Evolutionary conservation across 2,888 invertebrate genomes (phyloP).

Genomic region (Tenthredo notha): DNA sequence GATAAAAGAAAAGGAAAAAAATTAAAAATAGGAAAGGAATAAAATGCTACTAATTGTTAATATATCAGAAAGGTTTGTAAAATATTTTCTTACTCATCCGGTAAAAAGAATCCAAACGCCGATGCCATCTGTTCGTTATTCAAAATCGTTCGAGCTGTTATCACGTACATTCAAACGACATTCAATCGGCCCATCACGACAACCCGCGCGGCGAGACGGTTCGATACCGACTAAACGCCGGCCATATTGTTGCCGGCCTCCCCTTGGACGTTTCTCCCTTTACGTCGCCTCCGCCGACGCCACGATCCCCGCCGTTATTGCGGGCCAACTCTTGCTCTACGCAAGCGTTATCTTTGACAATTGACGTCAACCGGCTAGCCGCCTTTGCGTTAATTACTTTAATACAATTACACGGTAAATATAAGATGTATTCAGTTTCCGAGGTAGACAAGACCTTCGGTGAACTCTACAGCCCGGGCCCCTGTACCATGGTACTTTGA

Average conservation of each 20-base stretch:
- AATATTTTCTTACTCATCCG: slow-evolving; percentile 35
- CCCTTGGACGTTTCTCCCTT: slow-evolving; percentile 59
- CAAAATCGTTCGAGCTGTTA: slow-evolving; percentile 40
- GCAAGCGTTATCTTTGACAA: slow-evolving; percentile 72
- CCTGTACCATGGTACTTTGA: slow-evolving; percentile 58
- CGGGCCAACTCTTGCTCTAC: slow-evolving; percentile 55
- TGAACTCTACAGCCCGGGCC: slow-evolving; percentile 54
- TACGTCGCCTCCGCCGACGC: slow-evolving; percentile 61
- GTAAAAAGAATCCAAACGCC: slow-evolving; percentile 30
- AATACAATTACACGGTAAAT: slow-evolving; percentile 68
- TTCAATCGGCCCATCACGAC: slow-evolving; percentile 58
- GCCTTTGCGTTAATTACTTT: slow-evolving; percentile 68
- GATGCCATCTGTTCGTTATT: slow-evolving; percentile 53
- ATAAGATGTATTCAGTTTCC: slow-evolving; percentile 55
- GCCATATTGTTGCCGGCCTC: slow-evolving; percentile 73
- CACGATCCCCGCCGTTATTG: slow-evolving; percentile 51
- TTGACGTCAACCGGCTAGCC: slow-evolving; percentile 72
- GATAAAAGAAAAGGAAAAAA: not conserved
- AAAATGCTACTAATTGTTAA: not conserved
- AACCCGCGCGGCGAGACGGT: slow-evolving; percentile 67
- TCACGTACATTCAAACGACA: slow-evolving; percentile 45
- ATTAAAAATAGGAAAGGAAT: not conserved
- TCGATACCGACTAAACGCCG: slow-evolving; percentile 75
- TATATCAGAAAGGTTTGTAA: not conserved
- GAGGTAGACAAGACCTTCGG: not conserved